phyloP scores from a whole-genome alignment of 2,888 invertebrate species.

The Bursaphelenchus okinawaensis region DNA sequence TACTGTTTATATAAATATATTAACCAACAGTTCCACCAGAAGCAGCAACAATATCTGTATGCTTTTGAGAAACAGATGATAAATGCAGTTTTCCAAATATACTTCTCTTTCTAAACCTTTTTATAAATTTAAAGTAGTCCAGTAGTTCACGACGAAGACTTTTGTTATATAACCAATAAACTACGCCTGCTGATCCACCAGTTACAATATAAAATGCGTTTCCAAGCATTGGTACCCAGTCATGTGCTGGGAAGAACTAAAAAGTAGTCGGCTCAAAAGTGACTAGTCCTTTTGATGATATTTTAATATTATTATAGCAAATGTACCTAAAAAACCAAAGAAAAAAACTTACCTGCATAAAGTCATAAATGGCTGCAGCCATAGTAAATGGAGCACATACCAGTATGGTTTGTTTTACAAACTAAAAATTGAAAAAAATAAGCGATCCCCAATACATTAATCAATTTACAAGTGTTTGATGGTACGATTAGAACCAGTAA shows the following conservation, averaged over 20 bases:
- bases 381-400: background rate
- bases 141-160: background rate
- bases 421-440: too few species aligned
- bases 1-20: too few species aligned
- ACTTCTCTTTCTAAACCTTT: too few species aligned
- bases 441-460: too few species aligned
- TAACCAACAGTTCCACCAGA: too few species aligned
- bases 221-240: background rate
- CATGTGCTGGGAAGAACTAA: background rate
- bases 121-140: too few species aligned
- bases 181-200: background rate
- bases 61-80: too few species aligned
- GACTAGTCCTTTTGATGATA: background rate
- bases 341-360: slow-evolving; percentile 3
- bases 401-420: background rate
- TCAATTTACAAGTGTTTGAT: too few species aligned
- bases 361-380: slow-evolving; percentile 1
- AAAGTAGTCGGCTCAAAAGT: too few species aligned
- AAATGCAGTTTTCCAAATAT: too few species aligned
- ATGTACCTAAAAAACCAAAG: background rate
- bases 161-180: background rate
- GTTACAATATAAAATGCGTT: background rate
- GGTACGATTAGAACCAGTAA: too few species aligned
- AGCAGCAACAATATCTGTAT: too few species aligned
- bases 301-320: background rate